Conservation (phyloP, 1,140 invertebrate genomes). For the Rhyacophila brunnea region DNA sequence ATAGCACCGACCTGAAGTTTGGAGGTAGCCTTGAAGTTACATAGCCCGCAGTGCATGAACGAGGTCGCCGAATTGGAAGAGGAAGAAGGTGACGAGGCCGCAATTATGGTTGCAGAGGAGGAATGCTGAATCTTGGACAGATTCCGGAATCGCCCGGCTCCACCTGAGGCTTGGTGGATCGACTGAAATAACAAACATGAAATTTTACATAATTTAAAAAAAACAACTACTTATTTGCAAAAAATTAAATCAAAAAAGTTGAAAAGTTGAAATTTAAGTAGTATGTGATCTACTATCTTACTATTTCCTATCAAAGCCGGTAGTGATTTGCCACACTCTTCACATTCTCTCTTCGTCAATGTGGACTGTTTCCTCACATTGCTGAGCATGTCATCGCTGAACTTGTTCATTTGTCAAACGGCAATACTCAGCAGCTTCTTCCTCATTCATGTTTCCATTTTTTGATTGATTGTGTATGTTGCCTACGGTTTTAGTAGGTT, state of each 20-base stretch:
- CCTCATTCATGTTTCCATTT: too few species aligned
- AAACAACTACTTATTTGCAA: not conserved
- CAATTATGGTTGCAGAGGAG: too few species aligned
- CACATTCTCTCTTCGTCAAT: not conserved
- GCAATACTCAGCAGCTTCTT: too few species aligned
- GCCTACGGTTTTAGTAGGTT: too few species aligned
- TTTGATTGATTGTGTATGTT: too few species aligned
- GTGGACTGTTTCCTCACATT: not conserved
- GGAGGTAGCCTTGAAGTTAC: constrained; percentile 40
- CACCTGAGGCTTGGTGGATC: constrained; percentile 34
- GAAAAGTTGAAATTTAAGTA: not conserved
- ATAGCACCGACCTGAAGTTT: constrained; percentile 36
- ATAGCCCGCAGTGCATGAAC: constrained; percentile 43
- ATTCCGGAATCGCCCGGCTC: constrained; percentile 18
- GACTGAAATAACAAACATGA: constrained; percentile 30
- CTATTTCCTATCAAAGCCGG: not conserved
- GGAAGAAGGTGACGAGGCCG: constrained; percentile 12
- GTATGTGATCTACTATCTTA: not conserved
- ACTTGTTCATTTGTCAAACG: too few species aligned
- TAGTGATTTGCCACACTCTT: not conserved
- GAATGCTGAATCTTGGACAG: constrained; percentile 3
- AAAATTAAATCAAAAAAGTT: not conserved
- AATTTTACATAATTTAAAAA: not conserved
- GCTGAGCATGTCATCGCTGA: too few species aligned
- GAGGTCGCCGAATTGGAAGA: constrained; percentile 25